A percentile compares a stretch with the other conserved stretches of the same genome.
These are phyloP conservation scores for Paradoxurus hermaphroditus DNA, from an alignment of 2,113 vertebrate genomes.

Conservation along the genomic window DNA sequence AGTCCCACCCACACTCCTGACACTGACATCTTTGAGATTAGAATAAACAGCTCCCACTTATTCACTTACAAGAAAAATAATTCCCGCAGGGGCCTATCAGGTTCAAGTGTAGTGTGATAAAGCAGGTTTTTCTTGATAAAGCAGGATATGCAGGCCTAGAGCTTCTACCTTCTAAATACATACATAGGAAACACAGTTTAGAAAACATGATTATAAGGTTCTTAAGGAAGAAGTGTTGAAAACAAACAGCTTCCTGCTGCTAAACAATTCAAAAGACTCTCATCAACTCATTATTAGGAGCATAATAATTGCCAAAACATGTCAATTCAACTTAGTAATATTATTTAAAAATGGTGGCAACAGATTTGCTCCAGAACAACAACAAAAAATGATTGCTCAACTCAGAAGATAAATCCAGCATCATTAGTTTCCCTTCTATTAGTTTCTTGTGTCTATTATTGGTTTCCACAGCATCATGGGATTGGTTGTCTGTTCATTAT, in stretches of 20 bases:
- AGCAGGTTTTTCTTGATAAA: background rate
- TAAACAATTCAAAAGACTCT: background rate
- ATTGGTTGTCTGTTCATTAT: background rate
- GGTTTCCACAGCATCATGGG: background rate
- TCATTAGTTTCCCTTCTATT: background rate
- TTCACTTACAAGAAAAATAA: background rate
- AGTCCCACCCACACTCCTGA: background rate
- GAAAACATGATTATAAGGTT: background rate
- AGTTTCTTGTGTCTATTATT: background rate
- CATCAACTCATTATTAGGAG: background rate
- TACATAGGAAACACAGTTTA: background rate
- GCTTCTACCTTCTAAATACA: background rate
- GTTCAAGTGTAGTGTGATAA: background rate
- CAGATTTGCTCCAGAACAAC: background rate
- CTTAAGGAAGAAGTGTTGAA: background rate
- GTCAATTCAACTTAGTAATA: background rate
- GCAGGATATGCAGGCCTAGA: background rate
- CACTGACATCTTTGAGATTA: background rate
- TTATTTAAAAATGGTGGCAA: background rate
- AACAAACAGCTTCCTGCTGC: background rate
- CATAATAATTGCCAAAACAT: background rate
- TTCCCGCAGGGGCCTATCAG: background rate
- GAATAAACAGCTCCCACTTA: background rate
- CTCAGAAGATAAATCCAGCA: background rate
- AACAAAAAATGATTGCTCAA: background rate